Evolutionary conservation across 2,888 invertebrate species (phyloP).

Genomic region (Dicycla oo): DNA sequence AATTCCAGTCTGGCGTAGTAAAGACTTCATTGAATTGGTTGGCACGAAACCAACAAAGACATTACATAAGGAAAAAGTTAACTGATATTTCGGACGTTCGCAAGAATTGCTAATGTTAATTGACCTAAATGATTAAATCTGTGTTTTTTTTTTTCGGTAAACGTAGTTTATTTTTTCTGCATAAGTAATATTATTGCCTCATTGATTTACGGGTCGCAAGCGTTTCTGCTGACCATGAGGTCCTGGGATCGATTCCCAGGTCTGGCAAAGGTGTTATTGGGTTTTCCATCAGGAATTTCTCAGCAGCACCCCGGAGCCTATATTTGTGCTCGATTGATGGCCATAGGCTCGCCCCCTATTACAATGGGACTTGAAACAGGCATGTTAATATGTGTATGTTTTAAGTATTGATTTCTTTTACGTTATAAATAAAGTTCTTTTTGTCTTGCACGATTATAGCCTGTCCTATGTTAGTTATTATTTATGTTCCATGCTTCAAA

Average conservation of each 20-base stretch:
- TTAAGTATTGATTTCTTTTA: background rate
- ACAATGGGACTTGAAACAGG: background rate
- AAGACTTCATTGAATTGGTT: conserved; percentile 48
- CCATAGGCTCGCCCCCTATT: too few relatives aligned
- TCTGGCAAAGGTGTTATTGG: background rate
- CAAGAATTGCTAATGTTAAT: conserved; percentile 48
- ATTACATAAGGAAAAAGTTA: conserved; percentile 44
- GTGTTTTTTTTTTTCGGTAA: conserved; percentile 7
- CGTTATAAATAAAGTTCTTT: background rate
- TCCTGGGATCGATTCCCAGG: background rate
- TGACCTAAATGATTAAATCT: conserved; percentile 49
- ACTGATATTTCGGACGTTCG: conserved; percentile 42
- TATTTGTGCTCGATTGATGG: background rate
- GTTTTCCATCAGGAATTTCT: background rate
- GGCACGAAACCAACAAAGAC: conserved; percentile 58
- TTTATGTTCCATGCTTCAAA: too few relatives aligned
- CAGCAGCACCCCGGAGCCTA: background rate
- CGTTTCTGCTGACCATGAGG: background rate
- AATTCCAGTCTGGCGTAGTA: conserved; percentile 32
- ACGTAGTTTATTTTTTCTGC: background rate
- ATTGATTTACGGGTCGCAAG: background rate
- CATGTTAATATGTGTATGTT: background rate
- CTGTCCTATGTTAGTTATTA: too few relatives aligned
- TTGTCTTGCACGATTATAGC: background rate
- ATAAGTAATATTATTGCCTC: background rate